Base-by-base conservation (phyloP, 2,113 vertebrate genomes). In the Microcebus jonahi region DNA sequence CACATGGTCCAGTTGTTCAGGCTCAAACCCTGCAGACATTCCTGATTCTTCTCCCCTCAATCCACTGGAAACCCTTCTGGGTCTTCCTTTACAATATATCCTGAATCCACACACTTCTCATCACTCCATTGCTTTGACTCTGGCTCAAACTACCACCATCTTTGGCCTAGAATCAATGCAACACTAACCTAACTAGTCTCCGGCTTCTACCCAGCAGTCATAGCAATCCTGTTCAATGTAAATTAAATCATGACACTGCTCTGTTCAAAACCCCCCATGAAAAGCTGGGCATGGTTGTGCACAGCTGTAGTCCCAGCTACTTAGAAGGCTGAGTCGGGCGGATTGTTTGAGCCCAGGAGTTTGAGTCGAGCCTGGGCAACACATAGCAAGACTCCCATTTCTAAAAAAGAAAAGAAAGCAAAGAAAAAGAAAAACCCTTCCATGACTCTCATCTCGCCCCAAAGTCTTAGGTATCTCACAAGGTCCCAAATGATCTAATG, bases 141-240 rank as follows among this genome's bases (percentile, higher is more conserved):
- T 53, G 15, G 45, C 79, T 94, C 81, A 65, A 25, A 48, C 36
- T 13, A 65, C 13, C 10, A 3, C 71, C 6, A 2, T 57, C 36
- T 89, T 29, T 77, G 55, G 4, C n/a, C 39, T 80, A 80, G 25
- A 39, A 34, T 45, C 59, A 81, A 27, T 5, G n/a, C 21, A 83
- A 42, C 6, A 45, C 21, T 53, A 27, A 31, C 20, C 20, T 36
- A 31, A 73, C 55, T 20, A 36, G 81, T 48, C 55, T 75, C 20
- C 23, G 42, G 79, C n/a, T 57, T 79, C 80, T 29, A 39, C 31
- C 4, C 55, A 42, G 13, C 17, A 25, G n/a, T 31, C 67, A 77
- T 2, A 3, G 20, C 1, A 1, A 29, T 73, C 48, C 50, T 55
- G 17, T 25, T 57, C 14, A 17, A 14, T 2, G 2, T 53, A 21